Percentiles rank a stretch among this genome's conserved stretches.
Evolutionary conservation across 1,140 invertebrate species (phyloP).

Genomic region (Atta cephalotes): DNA sequence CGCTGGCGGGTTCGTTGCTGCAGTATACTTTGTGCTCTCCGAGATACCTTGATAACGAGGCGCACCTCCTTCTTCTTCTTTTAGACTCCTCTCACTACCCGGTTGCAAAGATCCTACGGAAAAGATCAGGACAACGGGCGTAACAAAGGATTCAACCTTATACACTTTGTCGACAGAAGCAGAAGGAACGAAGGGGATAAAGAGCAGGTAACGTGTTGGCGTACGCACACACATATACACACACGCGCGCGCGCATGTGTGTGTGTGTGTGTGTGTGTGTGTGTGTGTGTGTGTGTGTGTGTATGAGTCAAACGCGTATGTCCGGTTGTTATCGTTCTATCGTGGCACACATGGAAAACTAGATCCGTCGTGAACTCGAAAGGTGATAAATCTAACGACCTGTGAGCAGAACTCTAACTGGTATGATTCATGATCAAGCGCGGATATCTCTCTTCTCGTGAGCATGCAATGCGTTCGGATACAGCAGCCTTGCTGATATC

Average conservation of each 20-base stretch:
- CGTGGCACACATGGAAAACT: conserved; percentile 74
- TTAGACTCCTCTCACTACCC: conserved; percentile 59
- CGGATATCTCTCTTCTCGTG: conserved; percentile 54
- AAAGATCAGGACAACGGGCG: conserved; percentile 77
- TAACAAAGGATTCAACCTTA: conserved; percentile 80
- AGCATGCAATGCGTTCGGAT: conserved; percentile 48
- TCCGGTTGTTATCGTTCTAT: conserved; percentile 63
- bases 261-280: no score
- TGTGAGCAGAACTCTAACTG: conserved; percentile 68
- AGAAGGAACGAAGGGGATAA: conserved; percentile 2
- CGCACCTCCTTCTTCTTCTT: conserved; percentile 62
- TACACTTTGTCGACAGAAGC: conserved; percentile 47
- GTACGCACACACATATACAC: neutral
- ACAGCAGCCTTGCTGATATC: conserved; percentile 55
- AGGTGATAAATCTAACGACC: conserved; percentile 81
- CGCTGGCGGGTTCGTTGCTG: conserved; percentile 67
- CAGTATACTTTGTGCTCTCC: conserved; percentile 73
- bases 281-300: no score
- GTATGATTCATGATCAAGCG: conserved; percentile 81
- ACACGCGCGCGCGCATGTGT: no score
- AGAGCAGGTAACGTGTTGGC: conserved; percentile 26
- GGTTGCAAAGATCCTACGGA: conserved; percentile 73
- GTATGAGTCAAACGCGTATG: conserved; percentile 5
- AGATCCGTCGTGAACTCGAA: conserved; percentile 74
- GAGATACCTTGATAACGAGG: conserved; percentile 78